Percentiles rank a stretch among this genome's conserved stretches.
Evolutionary conservation across 2,797 vertebrate genomes (phyloP).

Genomic region (Bradypodion pumilum): DNA sequence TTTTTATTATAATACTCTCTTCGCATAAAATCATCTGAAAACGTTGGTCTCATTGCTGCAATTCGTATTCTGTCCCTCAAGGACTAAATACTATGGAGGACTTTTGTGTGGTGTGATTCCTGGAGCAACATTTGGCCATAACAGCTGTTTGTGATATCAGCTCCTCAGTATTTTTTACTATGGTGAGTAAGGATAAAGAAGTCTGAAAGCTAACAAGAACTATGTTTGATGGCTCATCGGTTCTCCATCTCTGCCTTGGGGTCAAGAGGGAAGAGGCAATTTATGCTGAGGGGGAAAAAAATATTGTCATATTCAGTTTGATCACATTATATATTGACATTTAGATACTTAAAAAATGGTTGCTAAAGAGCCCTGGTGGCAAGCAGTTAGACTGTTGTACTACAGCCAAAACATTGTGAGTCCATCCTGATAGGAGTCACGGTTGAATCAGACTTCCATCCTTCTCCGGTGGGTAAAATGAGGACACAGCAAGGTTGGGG

Average conservation of each 20-base stretch:
- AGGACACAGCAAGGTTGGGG: too few relatives aligned
- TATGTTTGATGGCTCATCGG: background rate
- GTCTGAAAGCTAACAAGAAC: background rate
- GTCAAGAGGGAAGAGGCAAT: too few relatives aligned
- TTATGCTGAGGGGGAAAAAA: background rate
- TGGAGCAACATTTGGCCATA: background rate
- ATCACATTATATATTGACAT: background rate
- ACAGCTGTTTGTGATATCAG: background rate
- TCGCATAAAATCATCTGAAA: background rate
- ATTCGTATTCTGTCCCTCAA: background rate
- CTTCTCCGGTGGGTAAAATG: too few relatives aligned
- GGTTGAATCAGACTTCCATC: too few relatives aligned
- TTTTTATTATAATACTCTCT: slow-evolving; percentile 18
- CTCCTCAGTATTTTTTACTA: background rate
- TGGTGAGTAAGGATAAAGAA: background rate
- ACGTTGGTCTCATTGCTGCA: background rate
- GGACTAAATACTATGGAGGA: background rate
- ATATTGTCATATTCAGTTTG: background rate
- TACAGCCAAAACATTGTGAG: too few relatives aligned
- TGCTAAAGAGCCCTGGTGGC: too few relatives aligned
- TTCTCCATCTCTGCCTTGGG: background rate
- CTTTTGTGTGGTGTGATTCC: background rate
- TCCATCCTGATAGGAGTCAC: too few relatives aligned
- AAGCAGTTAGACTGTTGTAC: too few relatives aligned
- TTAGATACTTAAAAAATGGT: background rate